Conservation (phyloP, 2,113 vertebrate genomes). For the Meleagris gallopavo region DNA sequence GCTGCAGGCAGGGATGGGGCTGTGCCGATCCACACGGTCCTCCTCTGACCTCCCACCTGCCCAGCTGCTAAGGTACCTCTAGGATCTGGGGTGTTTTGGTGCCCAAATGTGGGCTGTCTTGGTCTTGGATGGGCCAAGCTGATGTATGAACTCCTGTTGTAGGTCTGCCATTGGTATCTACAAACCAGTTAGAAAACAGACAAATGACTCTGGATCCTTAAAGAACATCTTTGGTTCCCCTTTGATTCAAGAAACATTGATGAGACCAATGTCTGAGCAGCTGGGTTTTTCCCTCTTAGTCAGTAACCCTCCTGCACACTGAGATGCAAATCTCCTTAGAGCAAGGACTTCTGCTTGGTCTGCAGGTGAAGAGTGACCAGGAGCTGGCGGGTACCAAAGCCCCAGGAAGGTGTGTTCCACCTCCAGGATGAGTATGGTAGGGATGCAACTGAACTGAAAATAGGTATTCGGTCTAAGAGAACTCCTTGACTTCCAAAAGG, state of each 20-base stretch:
- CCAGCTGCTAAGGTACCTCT: neutral
- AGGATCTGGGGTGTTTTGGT: neutral
- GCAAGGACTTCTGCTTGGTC: neutral
- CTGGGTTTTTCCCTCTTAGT: neutral
- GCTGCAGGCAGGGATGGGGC: neutral
- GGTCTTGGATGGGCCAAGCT: neutral
- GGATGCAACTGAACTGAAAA: neutral
- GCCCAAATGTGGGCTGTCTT: rapidly evolving
- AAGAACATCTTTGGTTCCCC: neutral
- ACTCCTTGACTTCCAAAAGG: neutral
- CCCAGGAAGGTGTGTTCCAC: neutral
- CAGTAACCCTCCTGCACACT: neutral
- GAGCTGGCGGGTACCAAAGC: neutral
- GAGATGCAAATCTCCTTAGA: neutral
- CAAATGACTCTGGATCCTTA: neutral
- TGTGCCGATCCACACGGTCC: conserved; percentile 8
- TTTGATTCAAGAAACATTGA: neutral
- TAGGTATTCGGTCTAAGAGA: neutral
- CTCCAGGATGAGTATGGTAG: neutral
- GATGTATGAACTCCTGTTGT: neutral
- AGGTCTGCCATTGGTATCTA: neutral
- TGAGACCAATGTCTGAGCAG: neutral
- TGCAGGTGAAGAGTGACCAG: neutral
- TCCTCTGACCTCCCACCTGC: neutral
- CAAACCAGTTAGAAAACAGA: neutral